These are phyloP conservation scores for Mormyrops boulengeri DNA, from an alignment of 2,797 vertebrate species.

Conservation along the genomic window DNA sequence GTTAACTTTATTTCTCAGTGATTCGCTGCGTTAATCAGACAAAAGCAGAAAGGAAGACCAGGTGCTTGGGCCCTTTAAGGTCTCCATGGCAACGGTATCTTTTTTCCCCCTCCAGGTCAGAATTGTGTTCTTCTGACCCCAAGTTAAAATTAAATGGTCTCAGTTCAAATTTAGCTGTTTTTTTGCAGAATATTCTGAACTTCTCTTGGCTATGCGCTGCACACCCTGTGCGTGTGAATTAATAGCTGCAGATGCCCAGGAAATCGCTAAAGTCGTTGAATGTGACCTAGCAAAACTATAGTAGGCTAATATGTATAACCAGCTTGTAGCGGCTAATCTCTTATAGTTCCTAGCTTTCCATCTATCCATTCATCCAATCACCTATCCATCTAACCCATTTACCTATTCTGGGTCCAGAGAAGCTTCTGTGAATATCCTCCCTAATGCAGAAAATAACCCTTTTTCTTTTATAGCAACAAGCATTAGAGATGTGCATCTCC, in stretches of 20 bases:
- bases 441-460: not conserved
- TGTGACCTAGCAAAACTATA: not conserved
- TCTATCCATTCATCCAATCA: not conserved
- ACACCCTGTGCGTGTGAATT: not conserved
- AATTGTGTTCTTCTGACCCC: not conserved
- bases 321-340: not conserved
- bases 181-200: not conserved
- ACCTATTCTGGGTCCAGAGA: not conserved
- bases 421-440: not conserved
- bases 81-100: not conserved
- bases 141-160: constrained; percentile 9
- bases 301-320: not conserved
- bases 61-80: not conserved
- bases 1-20: not conserved
- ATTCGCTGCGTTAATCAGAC: not conserved
- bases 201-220: not conserved
- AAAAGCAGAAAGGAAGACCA: not conserved
- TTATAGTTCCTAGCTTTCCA: not conserved
- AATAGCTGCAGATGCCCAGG: not conserved
- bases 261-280: constrained; percentile 1
- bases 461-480: not conserved
- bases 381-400: not conserved
- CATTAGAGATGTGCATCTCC: not conserved
- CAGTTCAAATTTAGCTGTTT: constrained; percentile 6
- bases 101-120: constrained; percentile 13